Evolutionary conservation across 2,797 vertebrate species (phyloP), one percentile per base, ranked within the genome.

Genomic region (Girardinus metallicus): DNA sequence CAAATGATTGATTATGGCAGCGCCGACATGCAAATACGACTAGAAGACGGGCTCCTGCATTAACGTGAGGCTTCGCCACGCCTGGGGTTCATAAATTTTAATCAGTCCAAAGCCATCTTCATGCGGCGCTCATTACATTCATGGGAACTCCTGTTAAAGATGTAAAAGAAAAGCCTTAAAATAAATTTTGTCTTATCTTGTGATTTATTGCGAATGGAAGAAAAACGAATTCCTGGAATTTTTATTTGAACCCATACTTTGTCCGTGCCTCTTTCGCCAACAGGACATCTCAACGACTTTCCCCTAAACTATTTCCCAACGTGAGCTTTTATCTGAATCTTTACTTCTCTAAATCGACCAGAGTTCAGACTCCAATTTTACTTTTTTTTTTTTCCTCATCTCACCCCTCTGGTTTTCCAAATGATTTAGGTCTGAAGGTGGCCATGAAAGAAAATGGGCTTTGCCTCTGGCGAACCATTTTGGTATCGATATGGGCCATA

Each of bases 1-100:
- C 51, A 57, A 55, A 70, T 77, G 29, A 53, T 70, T 77, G 26
- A 71, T 71, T 44, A 71, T 16, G 68, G 68, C 41, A n/a, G 41
- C 26, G 26, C 7, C 26, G 41, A 71, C 41, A 71, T 71, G 41
- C 68, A 43, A 71, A 71, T 43, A n/a, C 12, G 41, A 29, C 23
- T 9, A 16, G 7, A 71, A 71, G 12, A 71, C n/a, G 6, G 68
- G 41, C 26, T 71, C 10, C 41, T 16, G 68, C 68, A 15, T 71
- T 29, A 71, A 68, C 1, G 23, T 26, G 21, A 26, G 0, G 41
- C 26, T 71, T n/a, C 41, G 43, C 23, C 26, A 44, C n/a, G 68
- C 26, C 41, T n/a, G 23, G n/a, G 68, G 23, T 71, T 15, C 68
- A 44, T 71, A 44, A 15, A 71, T 71, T 44, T 71, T 15, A n/a